Percentiles rank a stretch among this genome's conserved stretches.
phyloP scores from a whole-genome alignment of 2,797 vertebrate genomes.

The Sternotherus odoratus region DNA sequence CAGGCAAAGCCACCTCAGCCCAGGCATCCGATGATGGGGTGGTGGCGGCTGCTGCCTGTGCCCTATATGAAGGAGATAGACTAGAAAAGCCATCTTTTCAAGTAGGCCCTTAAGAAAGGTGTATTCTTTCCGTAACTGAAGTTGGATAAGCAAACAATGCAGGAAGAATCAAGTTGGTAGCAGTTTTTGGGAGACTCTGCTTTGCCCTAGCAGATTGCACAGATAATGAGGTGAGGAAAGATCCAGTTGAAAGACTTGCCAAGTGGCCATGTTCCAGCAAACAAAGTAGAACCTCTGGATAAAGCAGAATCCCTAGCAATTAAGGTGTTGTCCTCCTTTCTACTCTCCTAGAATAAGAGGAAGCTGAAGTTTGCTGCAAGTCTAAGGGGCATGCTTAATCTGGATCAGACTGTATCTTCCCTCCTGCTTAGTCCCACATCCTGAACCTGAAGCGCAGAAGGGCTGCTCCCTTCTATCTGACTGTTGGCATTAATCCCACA shows the following conservation, averaged over 20 bases:
- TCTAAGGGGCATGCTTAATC: background rate
- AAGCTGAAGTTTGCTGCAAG: background rate
- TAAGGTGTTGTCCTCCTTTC: background rate
- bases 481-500: background rate
- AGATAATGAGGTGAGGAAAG: background rate
- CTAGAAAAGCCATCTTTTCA: background rate
- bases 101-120: background rate
- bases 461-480: background rate
- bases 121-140: accelerated
- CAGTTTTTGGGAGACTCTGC: background rate
- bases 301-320: background rate
- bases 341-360: background rate
- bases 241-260: background rate
- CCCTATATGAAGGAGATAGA: background rate
- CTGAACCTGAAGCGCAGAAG: background rate
- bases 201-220: background rate
- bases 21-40: too few species aligned
- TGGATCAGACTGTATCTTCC: background rate
- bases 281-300: background rate
- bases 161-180: background rate
- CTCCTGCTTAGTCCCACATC: background rate
- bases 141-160: background rate
- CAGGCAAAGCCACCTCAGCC: too few species aligned
- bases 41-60: too few species aligned
- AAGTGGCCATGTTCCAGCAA: background rate